These are phyloP conservation scores for Hyperoodon ampullatus DNA, from an alignment of 2,113 vertebrate species.

Conservation along the genomic window DNA sequence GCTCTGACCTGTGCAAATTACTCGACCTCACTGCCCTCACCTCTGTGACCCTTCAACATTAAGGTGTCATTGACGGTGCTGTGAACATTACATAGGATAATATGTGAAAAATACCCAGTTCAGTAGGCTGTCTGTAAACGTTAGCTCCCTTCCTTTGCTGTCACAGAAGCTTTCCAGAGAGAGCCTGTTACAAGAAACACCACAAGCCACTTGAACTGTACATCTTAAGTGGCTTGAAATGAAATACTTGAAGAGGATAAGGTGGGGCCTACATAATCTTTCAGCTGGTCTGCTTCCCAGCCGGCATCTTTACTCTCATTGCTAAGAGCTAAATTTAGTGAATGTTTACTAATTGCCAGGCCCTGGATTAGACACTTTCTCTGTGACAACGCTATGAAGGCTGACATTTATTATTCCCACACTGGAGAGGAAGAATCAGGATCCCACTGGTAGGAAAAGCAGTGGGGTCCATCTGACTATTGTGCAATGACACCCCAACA, in stretches of 20 bases:
- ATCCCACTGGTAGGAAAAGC: not conserved
- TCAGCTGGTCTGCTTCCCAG: not conserved
- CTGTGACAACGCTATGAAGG: not conserved
- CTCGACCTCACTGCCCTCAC: not conserved
- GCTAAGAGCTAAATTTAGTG: constrained; percentile 19
- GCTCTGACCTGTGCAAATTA: not conserved
- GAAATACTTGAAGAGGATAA: not conserved
- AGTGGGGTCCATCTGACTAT: not conserved
- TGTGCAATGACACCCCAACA: not conserved
- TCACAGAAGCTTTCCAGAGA: not conserved
- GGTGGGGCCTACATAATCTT: not conserved
- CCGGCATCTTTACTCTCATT: not conserved
- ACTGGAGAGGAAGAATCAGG: not conserved
- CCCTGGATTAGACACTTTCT: not conserved
- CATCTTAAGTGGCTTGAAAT: not conserved
- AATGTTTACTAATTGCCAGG: not conserved
- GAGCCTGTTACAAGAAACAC: not conserved
- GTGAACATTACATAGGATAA: not conserved
- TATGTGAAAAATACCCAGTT: not conserved
- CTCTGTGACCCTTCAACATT: not conserved
- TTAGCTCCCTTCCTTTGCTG: not conserved
- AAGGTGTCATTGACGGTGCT: not conserved
- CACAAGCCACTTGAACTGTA: not conserved
- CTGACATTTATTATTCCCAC: not conserved
- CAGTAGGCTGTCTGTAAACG: not conserved